phyloP scores from a whole-genome alignment of 2,888 invertebrate species.

The Eumacrocentrus americanus region DNA sequence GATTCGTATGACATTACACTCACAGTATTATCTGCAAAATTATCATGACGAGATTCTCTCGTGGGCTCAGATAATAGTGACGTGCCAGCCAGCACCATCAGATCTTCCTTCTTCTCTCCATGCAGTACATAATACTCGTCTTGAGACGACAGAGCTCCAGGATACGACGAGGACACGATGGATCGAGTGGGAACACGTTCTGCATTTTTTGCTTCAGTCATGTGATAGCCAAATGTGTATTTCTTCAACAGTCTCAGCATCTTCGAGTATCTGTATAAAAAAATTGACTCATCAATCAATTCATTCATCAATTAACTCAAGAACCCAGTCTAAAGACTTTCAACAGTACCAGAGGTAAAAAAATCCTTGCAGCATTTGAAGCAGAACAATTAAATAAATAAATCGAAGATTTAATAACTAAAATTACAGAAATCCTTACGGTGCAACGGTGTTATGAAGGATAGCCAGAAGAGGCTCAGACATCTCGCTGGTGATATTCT shows the following conservation, averaged over 20 bases:
- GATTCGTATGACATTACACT: slow-evolving; percentile 1
- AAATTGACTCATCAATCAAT: neutral
- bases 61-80: slow-evolving; percentile 71
- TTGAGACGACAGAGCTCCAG: slow-evolving; percentile 80
- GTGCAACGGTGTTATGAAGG: slow-evolving; percentile 81
- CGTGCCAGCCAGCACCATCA: slow-evolving; percentile 76
- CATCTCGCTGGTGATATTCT: slow-evolving; percentile 43
- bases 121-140: slow-evolving; percentile 82
- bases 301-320: slow-evolving; percentile 5
- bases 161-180: slow-evolving; percentile 83
- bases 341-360: too few species aligned
- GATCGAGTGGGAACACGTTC: slow-evolving; percentile 70
- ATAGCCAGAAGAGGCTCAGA: slow-evolving; percentile 66
- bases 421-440: too few species aligned
- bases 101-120: slow-evolving; percentile 56
- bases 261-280: slow-evolving; percentile 68
- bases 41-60: neutral
- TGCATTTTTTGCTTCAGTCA: slow-evolving; percentile 63
- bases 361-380: too few species aligned
- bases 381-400: too few species aligned
- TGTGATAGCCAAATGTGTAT: slow-evolving; percentile 80
- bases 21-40: neutral
- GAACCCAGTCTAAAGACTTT: too few species aligned
- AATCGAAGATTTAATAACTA: too few species aligned
- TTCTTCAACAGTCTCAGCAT: slow-evolving; percentile 87